Conservation (phyloP, 2,113 vertebrate species). For the Thunnus thynnus region DNA sequence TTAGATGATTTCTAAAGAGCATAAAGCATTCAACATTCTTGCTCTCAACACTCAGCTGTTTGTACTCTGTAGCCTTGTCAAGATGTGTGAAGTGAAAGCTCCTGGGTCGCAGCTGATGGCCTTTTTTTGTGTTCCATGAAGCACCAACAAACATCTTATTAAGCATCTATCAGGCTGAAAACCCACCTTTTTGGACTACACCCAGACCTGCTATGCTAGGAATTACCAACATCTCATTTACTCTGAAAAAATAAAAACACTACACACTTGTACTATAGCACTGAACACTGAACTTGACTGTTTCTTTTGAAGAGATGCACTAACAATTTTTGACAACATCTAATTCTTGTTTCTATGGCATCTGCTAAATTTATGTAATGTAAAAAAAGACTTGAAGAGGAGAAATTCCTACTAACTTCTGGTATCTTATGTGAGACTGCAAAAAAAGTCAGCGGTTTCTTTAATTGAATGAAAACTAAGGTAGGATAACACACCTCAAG, state of each 20-base stretch:
- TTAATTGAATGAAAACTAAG: too few relatives aligned
- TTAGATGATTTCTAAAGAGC: slow-evolving; percentile 23
- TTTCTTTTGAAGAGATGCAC: not conserved
- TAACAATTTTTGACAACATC: not conserved
- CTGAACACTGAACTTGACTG: not conserved
- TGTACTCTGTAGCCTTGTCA: slow-evolving; percentile 28
- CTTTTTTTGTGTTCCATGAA: slow-evolving; percentile 37
- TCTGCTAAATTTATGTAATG: not conserved
- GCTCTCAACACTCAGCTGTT: slow-evolving; percentile 23
- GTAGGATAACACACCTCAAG: too few relatives aligned
- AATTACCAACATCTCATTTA: slow-evolving; percentile 13
- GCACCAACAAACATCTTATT: slow-evolving; percentile 34
- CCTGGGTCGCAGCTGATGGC: slow-evolving; percentile 43
- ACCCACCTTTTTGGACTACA: not conserved
- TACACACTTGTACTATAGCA: not conserved
- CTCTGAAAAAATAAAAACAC: slow-evolving; percentile 12
- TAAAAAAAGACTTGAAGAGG: not conserved
- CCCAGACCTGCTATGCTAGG: not conserved
- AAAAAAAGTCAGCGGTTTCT: too few relatives aligned
- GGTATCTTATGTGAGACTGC: not conserved
- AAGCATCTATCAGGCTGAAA: slow-evolving; percentile 34
- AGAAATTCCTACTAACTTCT: not conserved
- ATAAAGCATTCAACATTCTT: slow-evolving; percentile 19
- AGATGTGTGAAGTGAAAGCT: slow-evolving; percentile 50
- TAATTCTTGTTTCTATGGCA: not conserved